Conservation (phyloP, 2,113 vertebrate species). For the Coturnix japonica region DNA sequence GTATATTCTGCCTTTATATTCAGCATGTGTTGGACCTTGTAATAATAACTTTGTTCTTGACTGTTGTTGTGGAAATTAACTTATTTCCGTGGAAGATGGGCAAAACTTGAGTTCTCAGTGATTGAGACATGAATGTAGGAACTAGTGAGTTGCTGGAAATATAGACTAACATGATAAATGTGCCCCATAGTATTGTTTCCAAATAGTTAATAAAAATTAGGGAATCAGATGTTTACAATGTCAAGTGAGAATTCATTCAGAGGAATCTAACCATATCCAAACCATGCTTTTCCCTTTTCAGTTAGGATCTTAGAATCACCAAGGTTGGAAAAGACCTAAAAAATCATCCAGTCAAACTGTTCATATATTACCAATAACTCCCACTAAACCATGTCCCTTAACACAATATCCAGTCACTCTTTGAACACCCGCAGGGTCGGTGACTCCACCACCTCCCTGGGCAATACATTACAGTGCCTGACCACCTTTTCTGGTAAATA, state of each 20-base stretch:
- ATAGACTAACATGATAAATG: rapidly evolving
- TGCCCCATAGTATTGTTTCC: neutral
- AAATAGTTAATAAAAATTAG: neutral
- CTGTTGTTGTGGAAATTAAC: neutral
- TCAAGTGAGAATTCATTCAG: neutral
- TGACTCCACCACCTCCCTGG: too few species aligned
- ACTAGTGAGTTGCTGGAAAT: neutral
- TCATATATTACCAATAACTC: too few species aligned
- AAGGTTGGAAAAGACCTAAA: too few species aligned
- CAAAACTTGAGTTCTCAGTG: rapidly evolving
- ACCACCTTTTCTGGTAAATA: too few species aligned
- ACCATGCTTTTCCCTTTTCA: neutral
- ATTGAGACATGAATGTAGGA: neutral
- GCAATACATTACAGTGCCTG: too few species aligned
- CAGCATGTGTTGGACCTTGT: neutral
- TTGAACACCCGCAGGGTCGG: too few species aligned
- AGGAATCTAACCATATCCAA: neutral
- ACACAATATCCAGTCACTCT: too few species aligned
- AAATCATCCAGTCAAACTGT: too few species aligned
- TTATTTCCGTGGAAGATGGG: neutral
- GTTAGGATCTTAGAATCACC: too few species aligned
- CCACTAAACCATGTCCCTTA: too few species aligned
- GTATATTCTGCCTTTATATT: neutral
- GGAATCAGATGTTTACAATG: neutral
- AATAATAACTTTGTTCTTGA: neutral